Evolutionary conservation across 2,113 vertebrate genomes (phyloP), one percentile per base, ranked within the genome.

Genomic region (Ramphastos sulfuratus): DNA sequence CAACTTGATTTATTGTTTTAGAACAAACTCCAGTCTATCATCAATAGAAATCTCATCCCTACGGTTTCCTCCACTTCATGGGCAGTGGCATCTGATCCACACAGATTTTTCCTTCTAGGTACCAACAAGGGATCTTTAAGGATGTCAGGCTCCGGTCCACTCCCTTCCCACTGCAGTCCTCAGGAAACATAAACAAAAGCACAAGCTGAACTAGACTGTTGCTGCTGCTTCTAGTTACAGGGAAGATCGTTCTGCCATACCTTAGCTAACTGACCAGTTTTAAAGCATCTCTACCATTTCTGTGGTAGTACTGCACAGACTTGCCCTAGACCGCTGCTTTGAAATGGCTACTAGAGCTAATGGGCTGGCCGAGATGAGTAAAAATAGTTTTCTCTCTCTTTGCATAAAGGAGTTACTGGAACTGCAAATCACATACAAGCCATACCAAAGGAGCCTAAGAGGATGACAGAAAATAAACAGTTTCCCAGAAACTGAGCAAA

Each of bases 271-370:
- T 1, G 5, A 48, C 21, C 11, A 30, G 19, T 48, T 86, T 30
- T 52, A 60, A 83, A 61, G 24, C 15, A 27, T 12, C 31, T 59
- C 59, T 63, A 12, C 35, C 39, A 24, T 30, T 72, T 61, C 70
- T 2, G 4, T 1, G 2, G 4, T 0, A 15, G 14, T 2, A n/a
- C 28, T 19, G 48, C 73, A 12, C 35, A 21, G 12, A 6, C 44
- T 7, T 70, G 48, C 5, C 21, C 13, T 54, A 8, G 20, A 3
- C 46, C 15, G 17, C 15, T 6, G 13, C 63, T 23, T 16, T 64
- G 50, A 56, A 48, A 65, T 1, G 23, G 28, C 27, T 70, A 17
- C 16, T 12, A 17, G 35, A 27, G 63, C 31, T 3, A 3, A 31
- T 6, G 30, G 39, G 35, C 10, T 58, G n/a, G 12, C 48, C 21